Evolutionary conservation across 2,113 vertebrate species (phyloP).

Genomic region (Gymnorhina tibicen): DNA sequence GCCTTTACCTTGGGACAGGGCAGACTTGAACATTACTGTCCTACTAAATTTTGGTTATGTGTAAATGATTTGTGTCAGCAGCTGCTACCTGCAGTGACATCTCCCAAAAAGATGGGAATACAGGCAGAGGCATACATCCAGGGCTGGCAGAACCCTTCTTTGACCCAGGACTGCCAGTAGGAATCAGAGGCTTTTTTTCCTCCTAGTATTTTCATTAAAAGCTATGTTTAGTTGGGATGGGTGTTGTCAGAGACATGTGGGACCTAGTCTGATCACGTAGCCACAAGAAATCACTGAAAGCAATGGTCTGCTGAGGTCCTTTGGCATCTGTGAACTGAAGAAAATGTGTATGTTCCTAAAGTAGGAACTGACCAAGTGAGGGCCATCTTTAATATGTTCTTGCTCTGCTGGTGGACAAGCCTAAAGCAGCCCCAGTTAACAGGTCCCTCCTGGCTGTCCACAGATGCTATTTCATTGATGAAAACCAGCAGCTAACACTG

Average conservation of each 20-base stretch:
- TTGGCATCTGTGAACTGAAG: background rate
- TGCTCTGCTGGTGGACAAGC: background rate
- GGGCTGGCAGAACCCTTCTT: background rate
- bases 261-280: background rate
- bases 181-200: background rate
- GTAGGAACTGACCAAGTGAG: background rate
- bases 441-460: background rate
- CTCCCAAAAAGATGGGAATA: background rate
- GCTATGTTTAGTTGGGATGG: accelerated
- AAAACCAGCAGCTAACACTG: background rate
- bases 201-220: background rate
- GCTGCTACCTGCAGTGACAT: background rate
- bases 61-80: background rate
- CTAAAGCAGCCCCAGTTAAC: background rate
- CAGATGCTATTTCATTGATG: slow-evolving; percentile 6
- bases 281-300: background rate
- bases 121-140: background rate
- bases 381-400: background rate
- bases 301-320: background rate
- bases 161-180: background rate
- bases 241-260: background rate
- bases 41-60: background rate
- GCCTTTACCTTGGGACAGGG: background rate
- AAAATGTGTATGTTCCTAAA: background rate
- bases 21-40: background rate